Conservation (phyloP, 1,140 invertebrate species). For the Nomia melanderi region DNA sequence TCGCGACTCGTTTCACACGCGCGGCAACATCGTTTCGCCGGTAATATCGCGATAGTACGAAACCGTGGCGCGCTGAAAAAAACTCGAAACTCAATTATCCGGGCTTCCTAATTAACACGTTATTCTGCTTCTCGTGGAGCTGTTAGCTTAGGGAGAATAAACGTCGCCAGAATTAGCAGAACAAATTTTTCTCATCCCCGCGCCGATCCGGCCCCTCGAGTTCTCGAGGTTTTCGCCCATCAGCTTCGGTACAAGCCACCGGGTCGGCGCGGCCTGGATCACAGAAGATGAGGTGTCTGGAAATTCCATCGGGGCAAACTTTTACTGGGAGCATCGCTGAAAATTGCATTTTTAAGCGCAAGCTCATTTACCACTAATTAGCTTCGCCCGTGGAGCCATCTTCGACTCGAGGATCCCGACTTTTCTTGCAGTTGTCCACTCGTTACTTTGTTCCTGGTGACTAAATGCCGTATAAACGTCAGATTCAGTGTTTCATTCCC, state of each 20-base stretch:
- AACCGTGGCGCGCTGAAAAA: slow-evolving; percentile 39
- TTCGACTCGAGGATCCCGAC: slow-evolving; percentile 21
- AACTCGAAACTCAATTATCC: slow-evolving; percentile 66
- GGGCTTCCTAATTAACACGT: slow-evolving; percentile 62
- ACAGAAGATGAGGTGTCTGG: slow-evolving; percentile 38
- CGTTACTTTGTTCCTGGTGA: neutral
- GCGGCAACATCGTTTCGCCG: neutral
- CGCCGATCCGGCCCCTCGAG: slow-evolving; percentile 5
- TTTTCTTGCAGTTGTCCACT: slow-evolving; percentile 14
- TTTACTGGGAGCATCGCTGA: slow-evolving; percentile 48
- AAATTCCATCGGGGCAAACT: slow-evolving; percentile 56
- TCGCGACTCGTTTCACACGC: neutral
- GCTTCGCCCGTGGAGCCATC: neutral
- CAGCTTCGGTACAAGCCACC: slow-evolving; percentile 25
- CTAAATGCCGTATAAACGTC: too few species aligned
- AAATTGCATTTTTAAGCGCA: slow-evolving; percentile 66
- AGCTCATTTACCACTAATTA: slow-evolving; percentile 53
- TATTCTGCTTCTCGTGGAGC: slow-evolving; percentile 33
- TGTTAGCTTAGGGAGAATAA: slow-evolving; percentile 64
- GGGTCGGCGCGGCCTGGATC: slow-evolving; percentile 18
- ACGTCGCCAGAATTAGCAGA: slow-evolving; percentile 60
- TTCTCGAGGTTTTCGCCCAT: neutral
- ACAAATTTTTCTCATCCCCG: slow-evolving; percentile 56
- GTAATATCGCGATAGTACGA: neutral
- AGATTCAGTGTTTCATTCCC: too few species aligned